Evolutionary conservation across 2,113 vertebrate species (phyloP).

Genomic region (Probosciger aterrimus): DNA sequence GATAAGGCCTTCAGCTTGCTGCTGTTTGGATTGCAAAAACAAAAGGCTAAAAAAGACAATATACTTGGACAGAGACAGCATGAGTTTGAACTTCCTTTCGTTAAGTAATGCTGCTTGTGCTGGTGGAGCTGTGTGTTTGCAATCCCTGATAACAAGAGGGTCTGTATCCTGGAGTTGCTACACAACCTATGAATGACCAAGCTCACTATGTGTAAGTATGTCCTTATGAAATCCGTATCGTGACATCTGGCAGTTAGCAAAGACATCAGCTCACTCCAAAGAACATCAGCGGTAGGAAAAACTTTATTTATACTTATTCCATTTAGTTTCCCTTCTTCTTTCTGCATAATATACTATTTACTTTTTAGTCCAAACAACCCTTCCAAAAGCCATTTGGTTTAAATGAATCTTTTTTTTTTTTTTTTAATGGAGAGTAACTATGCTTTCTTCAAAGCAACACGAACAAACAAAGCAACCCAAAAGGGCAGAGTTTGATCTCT

Average conservation of each 20-base stretch:
- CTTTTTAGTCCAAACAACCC: background rate
- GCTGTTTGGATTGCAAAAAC: background rate
- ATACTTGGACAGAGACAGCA: background rate
- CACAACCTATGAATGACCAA: background rate
- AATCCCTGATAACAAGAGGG: background rate
- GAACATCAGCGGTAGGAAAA: background rate
- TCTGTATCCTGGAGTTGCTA: background rate
- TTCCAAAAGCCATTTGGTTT: background rate
- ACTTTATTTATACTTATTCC: background rate
- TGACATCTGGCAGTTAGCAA: background rate
- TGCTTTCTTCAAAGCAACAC: background rate
- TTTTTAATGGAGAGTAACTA: background rate
- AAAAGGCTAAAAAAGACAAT: background rate
- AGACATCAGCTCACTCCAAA: background rate
- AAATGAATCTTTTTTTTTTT: background rate
- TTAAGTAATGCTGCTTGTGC: background rate
- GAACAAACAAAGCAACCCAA: background rate
- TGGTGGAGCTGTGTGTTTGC: background rate
- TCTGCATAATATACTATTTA: background rate
- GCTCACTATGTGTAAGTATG: background rate
- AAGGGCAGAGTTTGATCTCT: background rate
- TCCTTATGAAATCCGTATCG: background rate
- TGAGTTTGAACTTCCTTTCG: background rate
- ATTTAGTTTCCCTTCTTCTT: background rate
- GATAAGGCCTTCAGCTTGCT: constrained; percentile 1